Evolutionary conservation across 2,888 invertebrate genomes (phyloP).

Genomic region (Athripsodes cinereus): DNA sequence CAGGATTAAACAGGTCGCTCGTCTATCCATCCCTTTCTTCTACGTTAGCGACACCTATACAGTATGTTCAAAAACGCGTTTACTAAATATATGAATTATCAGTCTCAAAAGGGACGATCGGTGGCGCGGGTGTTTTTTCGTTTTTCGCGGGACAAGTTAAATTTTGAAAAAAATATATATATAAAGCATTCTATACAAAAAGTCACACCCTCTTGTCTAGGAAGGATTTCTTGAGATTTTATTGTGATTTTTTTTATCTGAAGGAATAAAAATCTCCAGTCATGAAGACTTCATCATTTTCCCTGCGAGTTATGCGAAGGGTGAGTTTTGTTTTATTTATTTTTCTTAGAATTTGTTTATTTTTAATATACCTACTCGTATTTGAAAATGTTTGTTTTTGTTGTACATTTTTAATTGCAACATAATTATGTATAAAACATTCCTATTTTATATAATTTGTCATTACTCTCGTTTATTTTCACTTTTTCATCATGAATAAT

Average conservation of each 20-base stretch:
- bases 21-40: neutral
- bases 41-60: slow-evolving; percentile 12
- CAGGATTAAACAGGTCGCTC: neutral
- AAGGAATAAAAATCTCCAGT: too few relatives aligned
- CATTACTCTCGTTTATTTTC: too few relatives aligned
- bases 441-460: too few relatives aligned
- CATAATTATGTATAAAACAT: too few relatives aligned
- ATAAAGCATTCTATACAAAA: neutral
- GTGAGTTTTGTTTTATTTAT: slow-evolving; percentile 13
- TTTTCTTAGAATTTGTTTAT: too few relatives aligned
- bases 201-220: slow-evolving; percentile 11
- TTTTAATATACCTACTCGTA: too few relatives aligned
- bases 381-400: too few relatives aligned
- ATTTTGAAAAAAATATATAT: neutral
- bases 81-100: too few relatives aligned
- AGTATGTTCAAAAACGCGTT: neutral
- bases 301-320: slow-evolving; percentile 27
- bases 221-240: neutral
- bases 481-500: too few relatives aligned
- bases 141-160: neutral
- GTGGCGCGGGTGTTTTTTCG: slow-evolving; percentile 10
- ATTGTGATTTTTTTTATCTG: too few relatives aligned
- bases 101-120: slow-evolving; percentile 17
- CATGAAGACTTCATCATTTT: slow-evolving; percentile 28
- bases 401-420: too few relatives aligned